Evolutionary conservation across 1,140 invertebrate genomes (phyloP).

Genomic region (Acromyrmex charruanus): DNA sequence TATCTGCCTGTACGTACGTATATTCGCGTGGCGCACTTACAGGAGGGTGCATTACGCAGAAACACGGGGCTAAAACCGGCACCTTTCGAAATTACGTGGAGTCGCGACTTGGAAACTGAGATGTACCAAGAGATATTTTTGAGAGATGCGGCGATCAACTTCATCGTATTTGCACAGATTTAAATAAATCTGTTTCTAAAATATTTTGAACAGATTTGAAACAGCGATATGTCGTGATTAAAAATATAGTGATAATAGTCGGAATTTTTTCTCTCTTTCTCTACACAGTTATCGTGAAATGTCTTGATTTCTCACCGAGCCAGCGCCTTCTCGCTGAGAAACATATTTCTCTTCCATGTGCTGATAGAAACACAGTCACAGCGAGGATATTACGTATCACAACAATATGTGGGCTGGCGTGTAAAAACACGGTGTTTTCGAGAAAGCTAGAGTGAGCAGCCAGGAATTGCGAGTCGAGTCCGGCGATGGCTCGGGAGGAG

Average conservation of each 20-base stretch:
- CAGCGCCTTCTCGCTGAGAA: conserved; percentile 1
- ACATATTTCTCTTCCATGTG: conserved; percentile 8
- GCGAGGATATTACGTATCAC: conserved; percentile 58
- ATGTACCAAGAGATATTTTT: conserved; percentile 62
- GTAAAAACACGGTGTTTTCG: conserved; percentile 34
- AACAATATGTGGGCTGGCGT: conserved; percentile 43
- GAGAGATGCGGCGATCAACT: conserved; percentile 66
- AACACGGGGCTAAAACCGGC: conserved; percentile 66
- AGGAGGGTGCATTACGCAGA: conserved; percentile 62
- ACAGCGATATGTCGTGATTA: not conserved
- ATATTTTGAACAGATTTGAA: not conserved
- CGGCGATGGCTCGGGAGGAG: conserved; percentile 68
- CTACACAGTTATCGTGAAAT: not conserved
- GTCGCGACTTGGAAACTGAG: conserved; percentile 64
- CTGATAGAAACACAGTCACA: conserved; percentile 52
- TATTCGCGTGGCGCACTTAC: conserved; percentile 38
- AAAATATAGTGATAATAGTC: not conserved
- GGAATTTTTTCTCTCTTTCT: not conserved
- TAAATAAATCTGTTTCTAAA: not conserved
- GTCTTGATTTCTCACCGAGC: conserved; percentile 27
- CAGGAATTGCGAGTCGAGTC: conserved; percentile 46
- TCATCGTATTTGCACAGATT: not conserved
- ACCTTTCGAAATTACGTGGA: conserved; percentile 68
- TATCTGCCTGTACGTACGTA: conserved; percentile 58
- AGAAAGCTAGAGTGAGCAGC: conserved; percentile 34